Base-by-base conservation (phyloP, 2,888 invertebrate species). In the Lasioglossum calceatum region DNA sequence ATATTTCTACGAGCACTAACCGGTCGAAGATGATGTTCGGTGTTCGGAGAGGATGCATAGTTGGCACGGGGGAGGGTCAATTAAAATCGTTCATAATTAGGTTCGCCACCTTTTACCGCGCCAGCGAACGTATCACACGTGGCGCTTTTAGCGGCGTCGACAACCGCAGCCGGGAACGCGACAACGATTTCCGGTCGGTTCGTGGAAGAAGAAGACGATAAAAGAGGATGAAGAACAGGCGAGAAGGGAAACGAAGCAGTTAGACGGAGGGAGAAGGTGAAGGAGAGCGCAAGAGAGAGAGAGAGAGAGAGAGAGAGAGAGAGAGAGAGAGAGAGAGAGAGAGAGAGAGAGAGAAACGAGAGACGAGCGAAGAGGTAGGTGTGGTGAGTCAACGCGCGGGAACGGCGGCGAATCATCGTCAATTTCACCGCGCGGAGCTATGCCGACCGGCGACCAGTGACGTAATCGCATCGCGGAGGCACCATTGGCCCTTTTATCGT, bases 111-210 rank as follows among this genome's bases (percentile, higher is more conserved):
- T 87, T 87, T 78, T 77, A 47, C 47, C 81, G 61, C 42, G 36
- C 39, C 61, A 77, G 44, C 39, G 50, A 72, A 67, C 44, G 73
- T 73, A 50, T 44, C 76, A 82, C 89, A 82, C 89, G 88, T 88
- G 88, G 88, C 81, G 84, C 67, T 88, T 84, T 86, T 32, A 88
- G 74, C 81, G 84, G 76, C 84, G 85, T 80, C 85, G 80, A 67
- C 74, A 77, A 73, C 77, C 81, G 79, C 77, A 64, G 42, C 61
- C 87, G 80, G 73, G 81, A 84, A 85, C 88, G 89, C 82, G 86
- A 87, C 87, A 86, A 86, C 83, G 76, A 91, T 87, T 91, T 91
- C 91, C 91, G 91, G 91, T 67, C 83, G 87, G 79, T 91, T 91
- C 91, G 85, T 82, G 89, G 90, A 91, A 91, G 89, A 87, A 82